Conservation (phyloP, 2,888 invertebrate species). For the Xestia ashworthii region DNA sequence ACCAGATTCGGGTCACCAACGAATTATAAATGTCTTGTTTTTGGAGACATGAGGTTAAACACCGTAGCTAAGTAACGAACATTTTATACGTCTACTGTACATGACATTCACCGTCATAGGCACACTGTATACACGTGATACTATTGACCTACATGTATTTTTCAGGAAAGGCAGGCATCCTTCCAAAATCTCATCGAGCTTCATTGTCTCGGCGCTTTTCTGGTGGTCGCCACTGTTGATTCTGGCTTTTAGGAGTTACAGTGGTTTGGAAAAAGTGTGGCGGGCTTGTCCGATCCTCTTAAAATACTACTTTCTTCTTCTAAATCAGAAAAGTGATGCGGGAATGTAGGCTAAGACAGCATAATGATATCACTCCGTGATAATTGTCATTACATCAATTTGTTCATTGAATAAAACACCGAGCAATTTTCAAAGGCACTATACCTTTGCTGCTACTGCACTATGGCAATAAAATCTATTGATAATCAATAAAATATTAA, state of each 20-base stretch:
- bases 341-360: not conserved
- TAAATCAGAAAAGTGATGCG: not conserved
- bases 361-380: not conserved
- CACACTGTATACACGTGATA: not conserved
- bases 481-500: not conserved
- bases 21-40: slow-evolving; percentile 49
- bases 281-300: too few species aligned
- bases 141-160: not conserved
- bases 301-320: not conserved
- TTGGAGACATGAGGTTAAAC: slow-evolving; percentile 33
- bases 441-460: not conserved
- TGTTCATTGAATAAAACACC: not conserved
- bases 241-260: too few species aligned
- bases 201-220: too few species aligned
- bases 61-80: slow-evolving; percentile 41
- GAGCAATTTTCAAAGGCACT: not conserved
- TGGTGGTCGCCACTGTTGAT: too few species aligned
- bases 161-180: not conserved
- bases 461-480: not conserved
- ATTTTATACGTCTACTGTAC: slow-evolving; percentile 18
- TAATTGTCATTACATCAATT: not conserved
- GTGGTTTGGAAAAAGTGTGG: too few species aligned
- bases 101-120: slow-evolving; percentile 25
- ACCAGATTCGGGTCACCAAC: slow-evolving; percentile 42
- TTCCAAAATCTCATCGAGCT: not conserved